phyloP scores from a whole-genome alignment of 1,140 invertebrate genomes.

The Caerostris darwini region DNA sequence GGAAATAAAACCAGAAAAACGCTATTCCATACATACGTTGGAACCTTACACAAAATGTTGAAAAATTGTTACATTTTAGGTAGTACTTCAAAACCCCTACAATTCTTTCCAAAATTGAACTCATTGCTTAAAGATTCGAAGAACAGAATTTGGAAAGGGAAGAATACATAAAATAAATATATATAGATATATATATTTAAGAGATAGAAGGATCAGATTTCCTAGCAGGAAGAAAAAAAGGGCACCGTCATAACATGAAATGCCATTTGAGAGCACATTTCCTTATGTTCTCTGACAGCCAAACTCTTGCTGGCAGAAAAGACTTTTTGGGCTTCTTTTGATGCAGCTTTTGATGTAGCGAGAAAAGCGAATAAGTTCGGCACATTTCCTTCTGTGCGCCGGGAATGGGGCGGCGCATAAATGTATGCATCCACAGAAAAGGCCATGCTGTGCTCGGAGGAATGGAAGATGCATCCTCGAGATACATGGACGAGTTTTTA shows the following conservation, averaged over 20 bases:
- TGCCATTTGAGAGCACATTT: conserved; percentile 67
- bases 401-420: background rate
- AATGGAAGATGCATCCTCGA: background rate
- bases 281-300: conserved; percentile 63
- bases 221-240: background rate
- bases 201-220: conserved; percentile 58
- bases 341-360: conserved; percentile 57
- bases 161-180: background rate
- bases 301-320: conserved; percentile 26
- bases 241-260: conserved; percentile 65
- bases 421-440: conserved; percentile 15
- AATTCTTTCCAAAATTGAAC: conserved; percentile 61
- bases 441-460: background rate
- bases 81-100: conserved; percentile 28
- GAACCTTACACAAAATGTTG: conserved; percentile 2
- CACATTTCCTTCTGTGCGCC: conserved; percentile 2
- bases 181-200: background rate
- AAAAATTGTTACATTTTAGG: conserved; percentile 26
- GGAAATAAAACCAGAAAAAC: too few species aligned
- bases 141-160: conserved; percentile 32
- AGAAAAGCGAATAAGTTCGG: conserved; percentile 59
- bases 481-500: conserved; percentile 44
- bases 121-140: conserved; percentile 64
- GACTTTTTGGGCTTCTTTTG: conserved; percentile 34
- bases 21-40: too few species aligned